Evolutionary conservation across 2,888 invertebrate genomes (phyloP).

Genomic region (Hypselothyrea guttata): DNA sequence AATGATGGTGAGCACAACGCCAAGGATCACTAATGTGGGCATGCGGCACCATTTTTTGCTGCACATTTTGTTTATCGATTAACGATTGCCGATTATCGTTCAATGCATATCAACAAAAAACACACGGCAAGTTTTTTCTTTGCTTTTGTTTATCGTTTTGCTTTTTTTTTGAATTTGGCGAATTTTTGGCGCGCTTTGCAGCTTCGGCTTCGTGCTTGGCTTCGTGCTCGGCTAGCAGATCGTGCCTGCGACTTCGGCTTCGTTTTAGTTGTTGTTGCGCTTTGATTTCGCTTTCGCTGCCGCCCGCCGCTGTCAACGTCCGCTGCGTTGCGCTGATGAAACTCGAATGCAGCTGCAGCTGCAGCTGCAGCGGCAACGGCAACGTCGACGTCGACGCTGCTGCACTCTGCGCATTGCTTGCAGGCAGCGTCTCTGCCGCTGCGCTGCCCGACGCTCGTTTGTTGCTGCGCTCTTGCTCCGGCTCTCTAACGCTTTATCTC

Average conservation of each 20-base stretch:
- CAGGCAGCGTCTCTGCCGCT: slow-evolving; percentile 15
- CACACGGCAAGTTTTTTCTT: too few species aligned
- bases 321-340: slow-evolving; percentile 54
- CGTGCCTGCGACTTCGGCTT: slow-evolving; percentile 1
- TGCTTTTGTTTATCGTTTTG: not conserved
- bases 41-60: slow-evolving; percentile 81
- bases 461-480: slow-evolving; percentile 3
- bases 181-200: not conserved
- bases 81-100: slow-evolving; percentile 10
- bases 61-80: slow-evolving; percentile 75
- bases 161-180: not conserved
- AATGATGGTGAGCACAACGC: slow-evolving; percentile 83
- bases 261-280: slow-evolving; percentile 9
- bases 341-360: slow-evolving; percentile 65
- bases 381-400: too few species aligned
- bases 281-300: not conserved
- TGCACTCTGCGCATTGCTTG: slow-evolving; percentile 45
- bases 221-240: not conserved
- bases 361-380: slow-evolving; percentile 50
- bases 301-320: slow-evolving; percentile 51
- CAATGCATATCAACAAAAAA: not conserved
- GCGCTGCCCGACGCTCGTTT: slow-evolving; percentile 9
- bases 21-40: slow-evolving; percentile 82
- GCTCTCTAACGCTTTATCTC: slow-evolving; percentile 11
- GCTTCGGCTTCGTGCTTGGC: not conserved